phyloP scores from a whole-genome alignment of 1,140 invertebrate genomes.

The Thaumetopoea pityocampa region DNA sequence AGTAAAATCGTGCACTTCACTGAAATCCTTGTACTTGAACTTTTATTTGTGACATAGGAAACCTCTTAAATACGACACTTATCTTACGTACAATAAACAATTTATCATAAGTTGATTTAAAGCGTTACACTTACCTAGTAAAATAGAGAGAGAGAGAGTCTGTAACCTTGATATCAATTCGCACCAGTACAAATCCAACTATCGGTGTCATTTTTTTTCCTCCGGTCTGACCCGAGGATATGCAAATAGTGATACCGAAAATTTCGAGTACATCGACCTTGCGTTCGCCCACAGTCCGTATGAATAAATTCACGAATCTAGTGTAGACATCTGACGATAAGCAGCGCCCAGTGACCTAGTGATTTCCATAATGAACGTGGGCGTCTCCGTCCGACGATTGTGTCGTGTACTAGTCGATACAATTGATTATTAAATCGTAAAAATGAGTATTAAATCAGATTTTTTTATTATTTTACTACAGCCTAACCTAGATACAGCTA shows the following conservation, averaged over 20 bases:
- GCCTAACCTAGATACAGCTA: too few species aligned
- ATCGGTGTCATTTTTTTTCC: constrained; percentile 65
- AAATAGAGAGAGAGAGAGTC: constrained; percentile 63
- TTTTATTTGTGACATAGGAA: constrained; percentile 65
- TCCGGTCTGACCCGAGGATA: constrained; percentile 49
- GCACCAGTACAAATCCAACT: constrained; percentile 47
- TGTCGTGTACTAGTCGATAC: too few species aligned
- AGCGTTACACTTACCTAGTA: constrained; percentile 73
- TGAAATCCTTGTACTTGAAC: constrained; percentile 42
- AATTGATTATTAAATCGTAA: too few species aligned
- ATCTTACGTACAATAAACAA: constrained; percentile 67
- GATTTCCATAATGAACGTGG: constrained; percentile 62
- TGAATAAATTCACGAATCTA: constrained; percentile 61
- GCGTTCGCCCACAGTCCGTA: constrained; percentile 53
- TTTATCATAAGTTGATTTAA: constrained; percentile 71
- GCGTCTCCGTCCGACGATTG: too few species aligned
- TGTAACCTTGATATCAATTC: constrained; percentile 66
- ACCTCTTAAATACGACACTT: constrained; percentile 66
- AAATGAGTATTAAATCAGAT: too few species aligned
- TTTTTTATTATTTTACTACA: too few species aligned
- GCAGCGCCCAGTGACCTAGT: constrained; percentile 67
- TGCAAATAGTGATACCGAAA: constrained; percentile 71
- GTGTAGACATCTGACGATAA: constrained; percentile 40
- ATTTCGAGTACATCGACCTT: constrained; percentile 69
- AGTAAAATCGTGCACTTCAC: too few species aligned